Conservation (phyloP, 2,888 invertebrate species). For the Ligdia adustata region DNA sequence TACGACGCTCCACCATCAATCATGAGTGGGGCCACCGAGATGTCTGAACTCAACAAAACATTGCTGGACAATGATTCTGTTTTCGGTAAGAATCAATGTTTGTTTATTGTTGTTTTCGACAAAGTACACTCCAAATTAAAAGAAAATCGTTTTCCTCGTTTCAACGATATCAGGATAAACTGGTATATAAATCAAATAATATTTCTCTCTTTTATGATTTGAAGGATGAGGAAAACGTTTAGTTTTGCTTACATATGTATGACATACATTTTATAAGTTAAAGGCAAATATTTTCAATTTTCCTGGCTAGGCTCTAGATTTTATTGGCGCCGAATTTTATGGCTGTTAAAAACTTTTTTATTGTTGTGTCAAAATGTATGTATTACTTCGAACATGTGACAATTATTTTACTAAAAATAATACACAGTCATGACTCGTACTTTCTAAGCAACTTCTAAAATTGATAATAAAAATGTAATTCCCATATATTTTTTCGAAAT, state of each 20-base stretch:
- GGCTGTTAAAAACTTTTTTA: constrained; percentile 3
- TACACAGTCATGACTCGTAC: no score
- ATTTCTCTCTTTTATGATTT: constrained; percentile 17
- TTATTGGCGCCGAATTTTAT: not conserved
- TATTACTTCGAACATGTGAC: no score
- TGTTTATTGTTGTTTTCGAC: no score
- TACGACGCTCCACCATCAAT: constrained; percentile 89
- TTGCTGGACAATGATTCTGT: constrained; percentile 91
- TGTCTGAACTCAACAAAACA: constrained; percentile 92
- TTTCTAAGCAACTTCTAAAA: no score
- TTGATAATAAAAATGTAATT: not conserved
- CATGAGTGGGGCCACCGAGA: constrained; percentile 90
- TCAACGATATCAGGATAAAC: constrained; percentile 7
- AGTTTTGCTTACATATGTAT: constrained; percentile 5
- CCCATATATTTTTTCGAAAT: not conserved
- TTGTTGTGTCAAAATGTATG: no score
- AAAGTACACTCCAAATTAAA: constrained; percentile 1
- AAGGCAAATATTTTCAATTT: not conserved
- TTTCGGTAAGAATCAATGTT: constrained; percentile 87
- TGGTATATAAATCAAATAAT: constrained; percentile 21
- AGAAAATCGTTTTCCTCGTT: constrained; percentile 16
- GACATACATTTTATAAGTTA: constrained; percentile 3
- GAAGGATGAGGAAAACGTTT: constrained; percentile 19
- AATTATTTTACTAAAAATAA: no score
- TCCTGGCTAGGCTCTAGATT: not conserved